Evolutionary conservation across 1,140 invertebrate genomes (phyloP), one percentile per base, ranked within the genome.

Genomic region (Plodia interpunctella): DNA sequence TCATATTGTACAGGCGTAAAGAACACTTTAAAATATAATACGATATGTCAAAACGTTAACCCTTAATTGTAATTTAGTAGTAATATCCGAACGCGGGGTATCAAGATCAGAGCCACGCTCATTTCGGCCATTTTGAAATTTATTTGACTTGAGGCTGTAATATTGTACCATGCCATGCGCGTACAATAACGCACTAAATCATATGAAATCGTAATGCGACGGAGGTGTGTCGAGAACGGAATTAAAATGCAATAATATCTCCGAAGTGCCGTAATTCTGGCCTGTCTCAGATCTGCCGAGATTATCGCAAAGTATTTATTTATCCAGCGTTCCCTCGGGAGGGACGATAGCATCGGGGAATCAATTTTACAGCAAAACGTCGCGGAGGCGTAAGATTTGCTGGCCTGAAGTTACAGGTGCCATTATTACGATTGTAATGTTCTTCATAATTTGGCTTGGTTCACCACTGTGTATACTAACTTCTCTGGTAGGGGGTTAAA

Each of bases 221-320:
- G 74, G 73, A 76, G 83, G 81, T 76, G 83, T 83, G 82, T 67
- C 76, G 62, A 63, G 66, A 57, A 67, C 68, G 66, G 74, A 83
- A 88, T 86, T 88, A 88, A 88, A 88, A 88, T 78, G 83, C 83
- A 86, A 86, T 88, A 88, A 88, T 85, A 85, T 82, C 77, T 75
- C 70, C 69, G 51, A 60, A 69, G 65, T 68, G 69, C 74, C 69
- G 80, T 85, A 84, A 83, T 81, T 78, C 83, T 76, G 81, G 76
- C 80, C 80, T 86, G 84, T 83, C 83, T 80, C 76, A 74, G 81
- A 87, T 80, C 78, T 72, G 57, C 63, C 63, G 60, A 82, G 84
- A 87, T 87, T 82, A 86, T 83, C 75, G 74, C 80, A 83, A 86
- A 88, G 78, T 88, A 86, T 86, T 88, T 88, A 88, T 88, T 88